These are phyloP conservation scores for Sycophaga agraensis DNA, from an alignment of 1,140 invertebrate species.

Conservation along the genomic window DNA sequence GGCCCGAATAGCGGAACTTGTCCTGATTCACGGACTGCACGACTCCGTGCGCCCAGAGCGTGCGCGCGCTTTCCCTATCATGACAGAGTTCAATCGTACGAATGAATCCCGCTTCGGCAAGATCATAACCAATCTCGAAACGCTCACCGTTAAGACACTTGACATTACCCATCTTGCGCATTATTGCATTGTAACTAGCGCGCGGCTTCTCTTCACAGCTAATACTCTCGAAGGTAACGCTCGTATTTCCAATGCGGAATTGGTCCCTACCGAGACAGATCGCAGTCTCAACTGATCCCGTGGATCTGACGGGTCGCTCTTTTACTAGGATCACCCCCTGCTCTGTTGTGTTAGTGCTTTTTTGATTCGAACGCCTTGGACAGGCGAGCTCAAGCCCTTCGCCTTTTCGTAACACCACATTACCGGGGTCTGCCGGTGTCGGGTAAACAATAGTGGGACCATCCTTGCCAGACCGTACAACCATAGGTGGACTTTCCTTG, in stretches of 20 bases:
- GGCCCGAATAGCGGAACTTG: neutral
- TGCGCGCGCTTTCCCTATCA: neutral
- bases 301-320: too few species aligned
- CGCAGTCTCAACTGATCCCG: neutral
- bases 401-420: neutral
- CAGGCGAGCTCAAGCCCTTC: neutral
- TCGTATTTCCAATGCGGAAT: too few species aligned
- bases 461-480: neutral
- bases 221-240: conserved; percentile 6
- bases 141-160: neutral
- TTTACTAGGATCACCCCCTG: neutral
- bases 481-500: neutral
- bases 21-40: neutral
- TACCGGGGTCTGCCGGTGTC: neutral
- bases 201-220: conserved; percentile 6
- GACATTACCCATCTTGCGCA: neutral
- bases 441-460: neutral
- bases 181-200: conserved; percentile 1
- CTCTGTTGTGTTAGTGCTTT: neutral
- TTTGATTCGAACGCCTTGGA: neutral
- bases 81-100: conserved; percentile 13
- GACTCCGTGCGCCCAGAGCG: conserved; percentile 9
- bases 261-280: neutral
- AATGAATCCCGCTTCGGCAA: neutral
- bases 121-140: conserved; percentile 16